A percentile compares a stretch with the other conserved stretches of the same genome.
phyloP scores from a whole-genome alignment of 2,113 vertebrate species.

The Cricetomys ansorgei region DNA sequence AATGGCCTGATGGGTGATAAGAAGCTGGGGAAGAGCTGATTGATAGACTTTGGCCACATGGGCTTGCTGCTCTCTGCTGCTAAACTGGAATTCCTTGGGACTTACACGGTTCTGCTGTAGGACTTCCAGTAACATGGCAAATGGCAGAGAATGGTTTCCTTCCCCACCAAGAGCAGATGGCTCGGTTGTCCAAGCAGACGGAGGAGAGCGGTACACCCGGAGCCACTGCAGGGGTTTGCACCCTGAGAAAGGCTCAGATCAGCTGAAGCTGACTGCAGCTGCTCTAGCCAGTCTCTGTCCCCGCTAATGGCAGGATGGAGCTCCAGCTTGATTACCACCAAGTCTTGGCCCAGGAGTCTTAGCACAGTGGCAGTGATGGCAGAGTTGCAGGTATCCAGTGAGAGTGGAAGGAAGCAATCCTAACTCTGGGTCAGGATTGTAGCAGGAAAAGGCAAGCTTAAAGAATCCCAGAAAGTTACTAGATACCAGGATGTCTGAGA shows the following conservation, averaged over 20 bases:
- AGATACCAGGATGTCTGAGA: neutral
- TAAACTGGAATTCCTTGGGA: neutral
- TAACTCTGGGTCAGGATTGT: neutral
- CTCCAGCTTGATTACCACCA: constrained; percentile 23
- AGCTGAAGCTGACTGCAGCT: neutral
- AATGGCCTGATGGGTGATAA: neutral
- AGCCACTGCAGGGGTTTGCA: neutral
- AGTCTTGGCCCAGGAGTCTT: constrained; percentile 14
- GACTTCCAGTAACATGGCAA: neutral
- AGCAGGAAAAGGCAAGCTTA: neutral
- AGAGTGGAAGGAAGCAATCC: neutral
- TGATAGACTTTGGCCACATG: neutral
- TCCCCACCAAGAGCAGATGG: neutral
- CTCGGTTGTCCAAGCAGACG: neutral
- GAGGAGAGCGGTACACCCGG: neutral
- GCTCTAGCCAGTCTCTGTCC: neutral
- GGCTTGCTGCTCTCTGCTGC: neutral
- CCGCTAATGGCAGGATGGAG: neutral
- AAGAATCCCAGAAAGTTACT: constrained; percentile 46
- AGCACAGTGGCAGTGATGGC: neutral
- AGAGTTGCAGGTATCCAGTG: neutral
- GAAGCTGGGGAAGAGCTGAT: neutral
- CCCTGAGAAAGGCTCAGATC: neutral
- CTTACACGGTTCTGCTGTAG: neutral
- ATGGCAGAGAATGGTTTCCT: neutral